Conservation (phyloP, 1,140 invertebrate species). For the Pseudomyrmex gracilis region DNA sequence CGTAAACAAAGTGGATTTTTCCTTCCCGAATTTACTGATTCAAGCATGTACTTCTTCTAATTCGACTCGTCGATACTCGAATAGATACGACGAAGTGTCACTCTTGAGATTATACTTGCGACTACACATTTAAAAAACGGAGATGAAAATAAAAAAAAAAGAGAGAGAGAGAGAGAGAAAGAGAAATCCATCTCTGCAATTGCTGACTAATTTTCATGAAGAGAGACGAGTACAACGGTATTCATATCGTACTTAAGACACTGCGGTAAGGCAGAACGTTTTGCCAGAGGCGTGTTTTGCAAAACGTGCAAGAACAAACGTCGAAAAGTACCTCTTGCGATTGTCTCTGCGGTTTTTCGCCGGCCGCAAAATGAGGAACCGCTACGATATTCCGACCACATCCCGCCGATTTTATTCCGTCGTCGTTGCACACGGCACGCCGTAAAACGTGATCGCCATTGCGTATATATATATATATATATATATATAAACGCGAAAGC, state of each 20-base stretch:
- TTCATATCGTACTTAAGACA: too few species aligned
- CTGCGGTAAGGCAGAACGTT: background rate
- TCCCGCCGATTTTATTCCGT: constrained; percentile 59
- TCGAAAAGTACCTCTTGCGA: constrained; percentile 28
- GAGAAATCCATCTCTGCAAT: background rate
- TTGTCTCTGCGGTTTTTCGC: constrained; percentile 59
- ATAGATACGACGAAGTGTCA: background rate
- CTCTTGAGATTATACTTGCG: background rate
- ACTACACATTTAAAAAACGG: too few species aligned
- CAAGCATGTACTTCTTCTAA: background rate
- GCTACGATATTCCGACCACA: constrained; percentile 56
- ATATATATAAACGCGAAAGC: constrained; percentile 18
- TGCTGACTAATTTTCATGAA: background rate
- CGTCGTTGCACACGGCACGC: constrained; percentile 35
- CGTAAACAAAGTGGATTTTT: constrained; percentile 29
- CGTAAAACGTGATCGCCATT: constrained; percentile 55
- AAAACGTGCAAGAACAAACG: constrained; percentile 36
- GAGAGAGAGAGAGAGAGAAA: background rate
- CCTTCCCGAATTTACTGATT: background rate
- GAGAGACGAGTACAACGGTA: background rate
- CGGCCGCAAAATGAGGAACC: constrained; percentile 52
- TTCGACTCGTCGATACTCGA: constrained; percentile 8
- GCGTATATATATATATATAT: background rate
- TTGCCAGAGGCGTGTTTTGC: constrained; percentile 20
- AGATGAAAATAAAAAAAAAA: background rate